Conservation (phyloP, 2,797 vertebrate genomes). For the Gymnopithys bicolor region DNA sequence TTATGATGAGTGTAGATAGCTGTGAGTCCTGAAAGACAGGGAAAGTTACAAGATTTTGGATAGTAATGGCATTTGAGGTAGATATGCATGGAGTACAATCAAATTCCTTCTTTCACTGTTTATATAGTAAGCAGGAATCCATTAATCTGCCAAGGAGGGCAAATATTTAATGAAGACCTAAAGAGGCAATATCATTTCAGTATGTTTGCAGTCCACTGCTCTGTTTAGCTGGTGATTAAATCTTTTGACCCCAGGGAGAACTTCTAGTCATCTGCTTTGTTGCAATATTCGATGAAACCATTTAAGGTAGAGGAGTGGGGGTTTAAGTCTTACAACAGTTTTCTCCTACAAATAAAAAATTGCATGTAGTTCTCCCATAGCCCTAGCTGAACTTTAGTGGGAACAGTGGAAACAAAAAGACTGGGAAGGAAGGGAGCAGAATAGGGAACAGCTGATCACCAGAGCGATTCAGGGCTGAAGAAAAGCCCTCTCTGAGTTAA, state of each 20-base stretch:
- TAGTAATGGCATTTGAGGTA: neutral
- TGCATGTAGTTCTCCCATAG: neutral
- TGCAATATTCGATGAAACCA: neutral
- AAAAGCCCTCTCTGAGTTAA: neutral
- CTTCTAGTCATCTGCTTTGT: neutral
- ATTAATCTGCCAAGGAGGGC: neutral
- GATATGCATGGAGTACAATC: neutral
- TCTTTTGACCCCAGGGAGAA: neutral
- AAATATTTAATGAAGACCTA: conserved; percentile 23
- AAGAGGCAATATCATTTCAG: neutral
- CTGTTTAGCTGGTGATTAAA: conserved; percentile 16
- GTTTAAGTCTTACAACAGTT: neutral
- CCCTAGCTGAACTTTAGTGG: neutral
- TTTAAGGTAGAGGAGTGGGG: neutral
- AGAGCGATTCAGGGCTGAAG: neutral
- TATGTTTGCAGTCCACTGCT: neutral
- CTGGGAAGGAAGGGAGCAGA: neutral
- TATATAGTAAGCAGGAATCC: neutral
- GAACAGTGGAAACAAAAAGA: neutral
- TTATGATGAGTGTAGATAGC: neutral
- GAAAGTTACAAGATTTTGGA: neutral
- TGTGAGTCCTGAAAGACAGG: neutral
- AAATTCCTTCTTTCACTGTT: neutral
- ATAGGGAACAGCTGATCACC: neutral
- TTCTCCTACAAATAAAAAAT: neutral